These are phyloP conservation scores for Calyptommatus sinebrachiatus DNA, from an alignment of 2,113 vertebrate species.

Conservation along the genomic window DNA sequence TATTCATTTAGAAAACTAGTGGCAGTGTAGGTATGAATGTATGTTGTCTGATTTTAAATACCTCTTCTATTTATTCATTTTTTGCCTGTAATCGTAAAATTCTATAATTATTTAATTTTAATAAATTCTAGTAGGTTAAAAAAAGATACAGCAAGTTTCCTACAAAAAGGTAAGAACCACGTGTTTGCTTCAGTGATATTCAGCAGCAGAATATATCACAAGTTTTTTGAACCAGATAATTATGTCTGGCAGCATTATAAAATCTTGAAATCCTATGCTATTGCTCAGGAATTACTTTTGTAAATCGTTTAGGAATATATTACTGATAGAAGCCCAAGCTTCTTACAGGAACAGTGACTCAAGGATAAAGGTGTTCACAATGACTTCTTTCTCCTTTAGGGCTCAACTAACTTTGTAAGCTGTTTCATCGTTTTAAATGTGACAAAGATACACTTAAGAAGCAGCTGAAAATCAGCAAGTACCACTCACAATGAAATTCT, in stretches of 20 bases:
- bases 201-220: conserved; percentile 68
- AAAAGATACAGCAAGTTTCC: conserved; percentile 40
- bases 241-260: conserved; percentile 76
- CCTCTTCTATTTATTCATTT: no score
- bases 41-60: no score
- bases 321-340: conserved; percentile 64
- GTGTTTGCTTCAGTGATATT: conserved; percentile 54
- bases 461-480: conserved; percentile 50
- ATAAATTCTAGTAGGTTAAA: conserved; percentile 29
- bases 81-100: not conserved
- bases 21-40: no score
- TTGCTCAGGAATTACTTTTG: conserved; percentile 73
- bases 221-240: conserved; percentile 71
- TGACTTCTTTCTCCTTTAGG: conserved; percentile 45
- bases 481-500: conserved; percentile 46
- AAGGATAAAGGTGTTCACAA: conserved; percentile 64
- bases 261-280: conserved; percentile 69
- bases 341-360: conserved; percentile 46
- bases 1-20: no score
- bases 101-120: conserved; percentile 43
- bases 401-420: conserved; percentile 42
- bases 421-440: conserved; percentile 60
- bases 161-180: conserved; percentile 33
- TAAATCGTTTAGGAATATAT: conserved; percentile 77
- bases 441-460: conserved; percentile 55